Evolutionary conservation across 2,113 vertebrate genomes (phyloP).

Genomic region (Indicator maculatus): DNA sequence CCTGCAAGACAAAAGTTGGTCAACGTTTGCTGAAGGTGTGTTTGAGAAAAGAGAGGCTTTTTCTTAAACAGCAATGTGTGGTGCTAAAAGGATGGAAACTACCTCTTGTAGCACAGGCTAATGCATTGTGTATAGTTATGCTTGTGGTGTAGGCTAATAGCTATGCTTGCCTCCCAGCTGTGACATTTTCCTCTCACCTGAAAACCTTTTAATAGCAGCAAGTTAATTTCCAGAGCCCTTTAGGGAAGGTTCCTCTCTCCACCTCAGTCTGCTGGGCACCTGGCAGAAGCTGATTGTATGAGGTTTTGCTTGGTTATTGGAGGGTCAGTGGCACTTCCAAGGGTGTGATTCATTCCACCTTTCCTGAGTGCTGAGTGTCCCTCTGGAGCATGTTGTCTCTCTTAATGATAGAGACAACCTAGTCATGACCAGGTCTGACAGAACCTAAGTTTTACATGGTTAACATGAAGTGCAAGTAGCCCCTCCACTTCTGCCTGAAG

Average conservation of each 20-base stretch:
- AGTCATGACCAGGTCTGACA: neutral
- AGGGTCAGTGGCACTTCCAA: neutral
- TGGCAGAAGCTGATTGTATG: neutral
- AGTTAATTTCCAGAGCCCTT: neutral
- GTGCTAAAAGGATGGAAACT: neutral
- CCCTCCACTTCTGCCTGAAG: neutral
- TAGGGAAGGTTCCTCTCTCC: neutral
- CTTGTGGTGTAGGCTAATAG: neutral
- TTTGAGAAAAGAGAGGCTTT: neutral
- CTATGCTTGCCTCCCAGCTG: neutral
- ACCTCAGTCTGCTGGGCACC: neutral
- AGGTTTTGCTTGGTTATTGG: neutral
- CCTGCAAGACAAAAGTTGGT: neutral
- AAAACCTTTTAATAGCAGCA: neutral
- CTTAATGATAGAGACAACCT: neutral
- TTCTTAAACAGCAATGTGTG: neutral
- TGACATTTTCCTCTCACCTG: neutral
- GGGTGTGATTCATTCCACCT: neutral
- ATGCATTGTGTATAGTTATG: accelerated
- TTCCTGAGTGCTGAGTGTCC: neutral
- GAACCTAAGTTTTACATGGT: neutral
- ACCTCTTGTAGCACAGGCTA: neutral
- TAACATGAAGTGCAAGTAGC: neutral
- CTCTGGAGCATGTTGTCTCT: neutral
- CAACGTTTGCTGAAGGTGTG: neutral